A percentile compares a stretch with the other conserved stretches of the same genome.
Conservation (phyloP, 2,797 vertebrate genomes). For the Enteromius anoplus region DNA sequence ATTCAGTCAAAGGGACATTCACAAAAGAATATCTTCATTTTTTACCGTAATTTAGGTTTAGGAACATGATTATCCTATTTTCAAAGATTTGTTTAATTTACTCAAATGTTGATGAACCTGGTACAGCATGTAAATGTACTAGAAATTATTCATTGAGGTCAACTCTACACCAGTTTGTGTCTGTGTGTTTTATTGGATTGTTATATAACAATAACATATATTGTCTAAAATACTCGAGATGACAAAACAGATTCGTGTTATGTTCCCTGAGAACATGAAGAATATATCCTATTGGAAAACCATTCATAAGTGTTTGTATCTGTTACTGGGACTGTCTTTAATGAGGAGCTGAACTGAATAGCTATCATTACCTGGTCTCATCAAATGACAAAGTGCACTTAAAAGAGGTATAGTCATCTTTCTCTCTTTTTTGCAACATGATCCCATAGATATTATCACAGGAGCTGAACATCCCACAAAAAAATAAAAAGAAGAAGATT, state of each 20-base stretch:
- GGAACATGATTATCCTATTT: background rate
- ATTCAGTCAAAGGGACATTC: background rate
- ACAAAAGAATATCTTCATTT: background rate
- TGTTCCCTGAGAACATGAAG: background rate
- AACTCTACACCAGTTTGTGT: background rate
- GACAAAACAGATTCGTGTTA: background rate
- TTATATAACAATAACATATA: background rate
- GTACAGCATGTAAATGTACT: background rate
- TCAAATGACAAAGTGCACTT: constrained; percentile 26
- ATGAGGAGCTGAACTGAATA: constrained; percentile 7
- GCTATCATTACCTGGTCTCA: constrained; percentile 19
- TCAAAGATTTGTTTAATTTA: constrained; percentile 13
- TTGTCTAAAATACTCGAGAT: background rate
- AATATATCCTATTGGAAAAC: background rate
- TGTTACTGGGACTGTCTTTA: background rate
- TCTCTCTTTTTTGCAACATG: constrained; percentile 13
- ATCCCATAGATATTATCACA: constrained; percentile 46
- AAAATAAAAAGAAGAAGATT: too few relatives aligned
- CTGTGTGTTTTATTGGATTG: background rate
- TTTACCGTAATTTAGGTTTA: background rate
- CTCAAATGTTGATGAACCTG: background rate
- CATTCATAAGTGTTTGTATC: background rate
- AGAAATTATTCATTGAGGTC: background rate
- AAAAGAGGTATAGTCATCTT: constrained; percentile 13
- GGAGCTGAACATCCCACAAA: background rate